Evolutionary conservation across 2,113 vertebrate species (phyloP).

Genomic region (Larimichthys polyactis): DNA sequence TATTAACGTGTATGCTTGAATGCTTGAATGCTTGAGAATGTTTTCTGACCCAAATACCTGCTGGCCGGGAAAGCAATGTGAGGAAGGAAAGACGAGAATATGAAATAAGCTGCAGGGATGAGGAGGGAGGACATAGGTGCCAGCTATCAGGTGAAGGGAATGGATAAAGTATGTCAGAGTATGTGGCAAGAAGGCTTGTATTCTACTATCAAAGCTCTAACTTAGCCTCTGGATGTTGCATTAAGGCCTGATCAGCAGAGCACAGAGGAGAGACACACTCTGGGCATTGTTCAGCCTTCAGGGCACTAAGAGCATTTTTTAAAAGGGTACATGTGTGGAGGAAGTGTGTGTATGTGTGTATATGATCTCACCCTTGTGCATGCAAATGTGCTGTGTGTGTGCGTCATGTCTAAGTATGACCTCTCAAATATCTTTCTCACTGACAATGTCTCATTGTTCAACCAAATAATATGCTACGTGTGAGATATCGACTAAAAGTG

Average conservation of each 20-base stretch:
- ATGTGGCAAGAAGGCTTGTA: neutral
- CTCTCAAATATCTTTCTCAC: slow-evolving; percentile 25
- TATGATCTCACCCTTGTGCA: slow-evolving; percentile 42
- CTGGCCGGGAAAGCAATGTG: neutral
- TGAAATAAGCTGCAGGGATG: slow-evolving; percentile 5
- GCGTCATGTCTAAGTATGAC: slow-evolving; percentile 28
- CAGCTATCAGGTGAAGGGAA: slow-evolving; percentile 6
- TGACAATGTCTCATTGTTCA: slow-evolving; percentile 58
- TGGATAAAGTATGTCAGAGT: neutral
- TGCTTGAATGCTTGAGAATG: slow-evolving; percentile 1
- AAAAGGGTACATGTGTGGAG: slow-evolving; percentile 12
- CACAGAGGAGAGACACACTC: slow-evolving; percentile 32
- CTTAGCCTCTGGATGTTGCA: neutral
- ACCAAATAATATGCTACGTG: slow-evolving; percentile 39
- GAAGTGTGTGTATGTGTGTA: slow-evolving; percentile 20
- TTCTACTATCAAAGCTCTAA: neutral
- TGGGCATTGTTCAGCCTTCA: slow-evolving; percentile 40
- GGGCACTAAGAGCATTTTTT: slow-evolving; percentile 34
- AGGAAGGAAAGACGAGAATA: neutral
- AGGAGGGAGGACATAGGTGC: neutral
- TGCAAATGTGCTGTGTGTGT: slow-evolving; percentile 16
- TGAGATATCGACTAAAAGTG: slow-evolving; percentile 8
- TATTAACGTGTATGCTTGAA: slow-evolving; percentile 6
- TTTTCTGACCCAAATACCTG: slow-evolving; percentile 59
- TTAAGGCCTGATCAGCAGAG: slow-evolving; percentile 33